phyloP scores from a whole-genome alignment of 2,888 invertebrate species.

The Monochamus alternatus region DNA sequence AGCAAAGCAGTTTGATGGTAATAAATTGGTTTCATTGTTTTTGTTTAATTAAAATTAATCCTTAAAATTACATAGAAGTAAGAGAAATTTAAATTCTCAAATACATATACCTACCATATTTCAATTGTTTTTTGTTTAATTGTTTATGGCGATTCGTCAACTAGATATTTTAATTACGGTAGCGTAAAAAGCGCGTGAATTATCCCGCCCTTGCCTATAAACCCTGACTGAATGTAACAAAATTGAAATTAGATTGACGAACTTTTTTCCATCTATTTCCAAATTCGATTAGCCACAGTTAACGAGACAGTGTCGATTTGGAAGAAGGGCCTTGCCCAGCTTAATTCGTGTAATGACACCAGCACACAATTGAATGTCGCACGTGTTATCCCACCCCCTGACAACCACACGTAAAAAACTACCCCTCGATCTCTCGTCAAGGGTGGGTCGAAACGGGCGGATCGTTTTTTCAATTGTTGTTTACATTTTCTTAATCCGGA shows the following conservation, averaged over 20 bases:
- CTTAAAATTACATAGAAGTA: too few species aligned
- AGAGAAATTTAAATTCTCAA: too few species aligned
- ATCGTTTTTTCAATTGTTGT: conserved; percentile 52
- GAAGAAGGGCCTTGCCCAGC: conserved; percentile 44
- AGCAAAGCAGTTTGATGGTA: too few species aligned
- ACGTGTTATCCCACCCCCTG: conserved; percentile 60
- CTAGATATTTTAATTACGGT: too few species aligned
- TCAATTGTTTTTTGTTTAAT: too few species aligned
- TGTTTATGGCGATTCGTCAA: too few species aligned
- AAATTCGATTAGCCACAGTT: conserved; percentile 54
- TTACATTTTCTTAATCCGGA: conserved; percentile 52
- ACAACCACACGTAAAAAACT: conserved; percentile 53
- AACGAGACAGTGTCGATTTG: conserved; percentile 51
- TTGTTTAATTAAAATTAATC: too few species aligned
- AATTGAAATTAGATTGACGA: neutral
- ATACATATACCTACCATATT: too few species aligned
- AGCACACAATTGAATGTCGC: conserved; percentile 66
- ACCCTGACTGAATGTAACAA: neutral
- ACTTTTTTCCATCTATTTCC: conserved; percentile 47
- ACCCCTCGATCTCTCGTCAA: conserved; percentile 33
- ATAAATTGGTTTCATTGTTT: too few species aligned
- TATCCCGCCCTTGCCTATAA: too few species aligned
- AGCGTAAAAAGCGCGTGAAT: too few species aligned
- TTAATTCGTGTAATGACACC: conserved; percentile 65
- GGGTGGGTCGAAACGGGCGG: conserved; percentile 40